Percentiles rank a stretch among this genome's conserved stretches.
Conservation (phyloP, 2,888 invertebrate species). For the Amphipoea oculea region DNA sequence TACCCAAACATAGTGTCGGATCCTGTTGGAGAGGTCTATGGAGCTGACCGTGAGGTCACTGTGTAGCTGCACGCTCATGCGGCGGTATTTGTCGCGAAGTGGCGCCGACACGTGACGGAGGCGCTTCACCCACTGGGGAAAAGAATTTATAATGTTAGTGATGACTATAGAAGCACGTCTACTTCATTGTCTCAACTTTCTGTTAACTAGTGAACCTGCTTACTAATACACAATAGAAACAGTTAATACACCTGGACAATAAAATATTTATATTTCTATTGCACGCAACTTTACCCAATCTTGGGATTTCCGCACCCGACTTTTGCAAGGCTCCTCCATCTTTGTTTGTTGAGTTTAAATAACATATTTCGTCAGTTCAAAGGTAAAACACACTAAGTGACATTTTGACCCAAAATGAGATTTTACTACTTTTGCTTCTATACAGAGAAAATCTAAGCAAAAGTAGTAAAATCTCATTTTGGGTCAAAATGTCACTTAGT, state of each 20-base stretch:
- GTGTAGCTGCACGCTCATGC: slow-evolving; percentile 84
- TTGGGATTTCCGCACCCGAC: neutral
- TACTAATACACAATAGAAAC: too few relatives aligned
- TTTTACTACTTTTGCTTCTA: too few relatives aligned
- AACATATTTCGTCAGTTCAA: too few relatives aligned
- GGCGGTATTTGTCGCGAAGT: slow-evolving; percentile 82
- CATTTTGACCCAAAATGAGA: too few relatives aligned
- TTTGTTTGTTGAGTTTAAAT: too few relatives aligned
- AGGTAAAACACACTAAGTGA: too few relatives aligned
- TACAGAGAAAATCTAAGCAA: too few relatives aligned
- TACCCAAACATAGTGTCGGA: slow-evolving; percentile 86
- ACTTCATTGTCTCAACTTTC: neutral
- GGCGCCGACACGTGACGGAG: slow-evolving; percentile 82
- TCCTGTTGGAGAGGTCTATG: slow-evolving; percentile 77
- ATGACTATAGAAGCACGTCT: neutral
- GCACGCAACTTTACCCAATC: neutral
- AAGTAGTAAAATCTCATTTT: too few relatives aligned
- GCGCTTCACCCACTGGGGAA: slow-evolving; percentile 80
- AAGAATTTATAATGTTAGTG: neutral
- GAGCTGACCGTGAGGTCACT: slow-evolving; percentile 79
- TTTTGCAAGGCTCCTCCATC: too few relatives aligned
- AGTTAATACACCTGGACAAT: too few relatives aligned
- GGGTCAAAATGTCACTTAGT: too few relatives aligned
- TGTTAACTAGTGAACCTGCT: too few relatives aligned
- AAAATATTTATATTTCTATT: neutral